Evolutionary conservation across 2,888 invertebrate genomes (phyloP).

Genomic region (Agrochola lota): DNA sequence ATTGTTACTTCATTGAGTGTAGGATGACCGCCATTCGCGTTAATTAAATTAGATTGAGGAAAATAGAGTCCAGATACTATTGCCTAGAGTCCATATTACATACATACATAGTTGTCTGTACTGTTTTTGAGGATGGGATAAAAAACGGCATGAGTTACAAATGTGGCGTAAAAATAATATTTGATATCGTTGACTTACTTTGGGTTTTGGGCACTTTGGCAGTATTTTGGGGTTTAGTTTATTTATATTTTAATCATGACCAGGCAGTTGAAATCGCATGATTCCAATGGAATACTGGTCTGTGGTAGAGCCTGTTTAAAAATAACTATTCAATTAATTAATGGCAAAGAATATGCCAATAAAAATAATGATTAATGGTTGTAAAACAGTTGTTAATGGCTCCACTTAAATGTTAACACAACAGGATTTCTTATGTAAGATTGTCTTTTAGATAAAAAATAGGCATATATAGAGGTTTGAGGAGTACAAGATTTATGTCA

Average conservation of each 20-base stretch:
- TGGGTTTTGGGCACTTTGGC: background rate
- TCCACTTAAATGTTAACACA: slow-evolving; percentile 13
- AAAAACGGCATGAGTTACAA: background rate
- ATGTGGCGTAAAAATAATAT: background rate
- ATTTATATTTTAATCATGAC: background rate
- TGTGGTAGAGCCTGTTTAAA: background rate
- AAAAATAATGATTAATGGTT: slow-evolving; percentile 18
- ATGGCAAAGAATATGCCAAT: background rate
- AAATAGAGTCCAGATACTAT: background rate
- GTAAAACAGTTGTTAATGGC: slow-evolving; percentile 10
- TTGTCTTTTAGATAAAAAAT: background rate
- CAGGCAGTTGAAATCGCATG: slow-evolving; percentile 1
- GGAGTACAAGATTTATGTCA: background rate
- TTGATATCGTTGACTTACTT: background rate
- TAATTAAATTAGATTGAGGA: slow-evolving; percentile 42
- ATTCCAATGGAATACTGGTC: background rate
- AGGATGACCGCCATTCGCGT: slow-evolving; percentile 19
- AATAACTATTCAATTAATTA: background rate
- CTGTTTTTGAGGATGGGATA: background rate
- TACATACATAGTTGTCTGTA: background rate
- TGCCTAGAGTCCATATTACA: background rate
- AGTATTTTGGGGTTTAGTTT: background rate
- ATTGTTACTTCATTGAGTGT: slow-evolving; percentile 38
- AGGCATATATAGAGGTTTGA: no score
- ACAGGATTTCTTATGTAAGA: slow-evolving; percentile 4